Evolutionary conservation across 2,888 invertebrate species (phyloP).

Genomic region (Hypselothyrea guttata): DNA sequence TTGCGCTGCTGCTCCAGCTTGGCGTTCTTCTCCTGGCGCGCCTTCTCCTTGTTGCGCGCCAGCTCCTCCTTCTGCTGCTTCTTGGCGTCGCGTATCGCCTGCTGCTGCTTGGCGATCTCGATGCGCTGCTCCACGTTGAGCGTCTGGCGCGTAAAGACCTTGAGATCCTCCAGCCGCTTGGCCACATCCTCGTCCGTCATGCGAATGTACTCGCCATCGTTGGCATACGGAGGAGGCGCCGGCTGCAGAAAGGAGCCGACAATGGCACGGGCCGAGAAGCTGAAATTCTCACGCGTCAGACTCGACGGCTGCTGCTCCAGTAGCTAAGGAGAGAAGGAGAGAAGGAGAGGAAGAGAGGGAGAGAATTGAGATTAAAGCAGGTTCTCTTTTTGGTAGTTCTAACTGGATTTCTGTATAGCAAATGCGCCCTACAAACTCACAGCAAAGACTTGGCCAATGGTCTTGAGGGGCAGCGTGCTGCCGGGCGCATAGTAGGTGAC

Average conservation of each 20-base stretch:
- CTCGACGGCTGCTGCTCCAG: conserved; percentile 87
- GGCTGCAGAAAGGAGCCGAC: conserved; percentile 96
- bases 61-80: conserved; percentile 87
- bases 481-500: conserved; percentile 92
- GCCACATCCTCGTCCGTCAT: conserved; percentile 92
- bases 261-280: conserved; percentile 93
- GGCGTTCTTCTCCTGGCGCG: conserved; percentile 87
- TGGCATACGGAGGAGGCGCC: conserved; percentile 84
- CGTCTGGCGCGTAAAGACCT: conserved; percentile 85
- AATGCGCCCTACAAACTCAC: conserved; percentile 83
- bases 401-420: conserved; percentile 21
- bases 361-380: not conserved
- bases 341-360: not conserved
- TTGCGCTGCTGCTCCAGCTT: conserved; percentile 91
- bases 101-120: conserved; percentile 88
- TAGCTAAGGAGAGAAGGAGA: conserved; percentile 83
- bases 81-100: conserved; percentile 89
- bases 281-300: conserved; percentile 93
- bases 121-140: conserved; percentile 90
- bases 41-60: conserved; percentile 84
- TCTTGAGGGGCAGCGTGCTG: conserved; percentile 85
- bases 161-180: conserved; percentile 87
- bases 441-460: conserved; percentile 86
- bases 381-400: no score
- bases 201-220: conserved; percentile 88